Conservation (phyloP, 2,113 vertebrate genomes). For the Micronycteris hirsuta region DNA sequence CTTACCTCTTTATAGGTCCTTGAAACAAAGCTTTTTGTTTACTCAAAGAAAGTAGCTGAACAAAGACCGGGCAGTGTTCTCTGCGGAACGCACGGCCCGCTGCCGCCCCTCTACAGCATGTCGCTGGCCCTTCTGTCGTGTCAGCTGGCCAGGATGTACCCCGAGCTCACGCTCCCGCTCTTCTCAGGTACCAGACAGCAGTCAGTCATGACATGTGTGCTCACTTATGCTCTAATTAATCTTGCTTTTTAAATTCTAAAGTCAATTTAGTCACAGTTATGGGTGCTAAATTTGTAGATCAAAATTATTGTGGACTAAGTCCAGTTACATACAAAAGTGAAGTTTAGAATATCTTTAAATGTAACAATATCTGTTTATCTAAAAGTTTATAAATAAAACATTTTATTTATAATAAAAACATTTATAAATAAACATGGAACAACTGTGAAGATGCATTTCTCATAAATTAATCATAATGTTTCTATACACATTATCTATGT, state of each 20-base stretch:
- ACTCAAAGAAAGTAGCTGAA: conserved; percentile 94
- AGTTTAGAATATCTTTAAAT: not conserved
- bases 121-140: conserved; percentile 92
- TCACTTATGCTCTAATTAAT: not conserved
- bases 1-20: conserved; percentile 85
- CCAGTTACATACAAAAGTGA: not conserved
- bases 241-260: not conserved
- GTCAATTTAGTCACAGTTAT: not conserved
- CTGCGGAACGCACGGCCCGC: conserved; percentile 92
- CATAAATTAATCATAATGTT: not conserved
- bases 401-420: too few species aligned
- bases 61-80: conserved; percentile 94
- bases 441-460: not conserved
- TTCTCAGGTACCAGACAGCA: conserved; percentile 89
- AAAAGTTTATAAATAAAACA: too few species aligned
- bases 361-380: not conserved
- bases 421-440: not conserved
- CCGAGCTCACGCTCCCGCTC: conserved; percentile 96
- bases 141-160: conserved; percentile 97
- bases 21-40: conserved; percentile 94
- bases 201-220: not conserved
- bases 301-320: not conserved
- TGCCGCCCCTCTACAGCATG: conserved; percentile 96
- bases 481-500: not conserved
- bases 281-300: not conserved